A percentile compares a stretch with the other conserved stretches of the same genome.
phyloP scores from a whole-genome alignment of 2,797 vertebrate species.

The Gymnopithys bicolor region DNA sequence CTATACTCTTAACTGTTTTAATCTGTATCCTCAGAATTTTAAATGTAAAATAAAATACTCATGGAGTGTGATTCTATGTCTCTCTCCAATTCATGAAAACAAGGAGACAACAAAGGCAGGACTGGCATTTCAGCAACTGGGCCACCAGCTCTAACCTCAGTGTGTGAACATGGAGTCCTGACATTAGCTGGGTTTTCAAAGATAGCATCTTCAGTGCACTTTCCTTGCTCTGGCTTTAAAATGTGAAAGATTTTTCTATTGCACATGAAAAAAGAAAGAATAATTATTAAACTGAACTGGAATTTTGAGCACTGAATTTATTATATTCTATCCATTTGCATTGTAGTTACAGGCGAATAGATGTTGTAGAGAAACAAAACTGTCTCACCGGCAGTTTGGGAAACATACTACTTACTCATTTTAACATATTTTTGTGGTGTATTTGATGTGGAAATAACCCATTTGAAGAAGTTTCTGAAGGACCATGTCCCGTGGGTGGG shows the following conservation, averaged over 20 bases:
- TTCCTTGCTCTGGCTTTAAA: neutral
- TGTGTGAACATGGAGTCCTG: neutral
- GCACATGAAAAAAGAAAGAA: neutral
- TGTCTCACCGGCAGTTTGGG: neutral
- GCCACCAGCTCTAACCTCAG: rapidly evolving
- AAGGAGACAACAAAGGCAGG: neutral
- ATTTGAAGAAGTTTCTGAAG: neutral
- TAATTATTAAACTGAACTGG: neutral
- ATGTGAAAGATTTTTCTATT: neutral
- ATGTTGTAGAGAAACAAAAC: neutral
- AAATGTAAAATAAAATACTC: neutral
- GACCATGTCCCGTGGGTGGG: neutral
- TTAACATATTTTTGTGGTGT: neutral
- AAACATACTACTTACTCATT: neutral
- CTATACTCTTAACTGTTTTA: neutral
- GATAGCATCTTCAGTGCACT: neutral
- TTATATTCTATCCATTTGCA: neutral
- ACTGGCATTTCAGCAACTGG: neutral
- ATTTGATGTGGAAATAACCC: neutral
- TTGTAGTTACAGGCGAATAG: neutral
- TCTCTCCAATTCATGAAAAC: neutral
- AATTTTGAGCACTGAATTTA: neutral
- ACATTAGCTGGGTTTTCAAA: neutral
- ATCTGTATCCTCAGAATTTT: neutral
- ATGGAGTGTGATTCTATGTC: neutral